phyloP scores from a whole-genome alignment of 2,888 invertebrate genomes.

The Euplexia lucipara region DNA sequence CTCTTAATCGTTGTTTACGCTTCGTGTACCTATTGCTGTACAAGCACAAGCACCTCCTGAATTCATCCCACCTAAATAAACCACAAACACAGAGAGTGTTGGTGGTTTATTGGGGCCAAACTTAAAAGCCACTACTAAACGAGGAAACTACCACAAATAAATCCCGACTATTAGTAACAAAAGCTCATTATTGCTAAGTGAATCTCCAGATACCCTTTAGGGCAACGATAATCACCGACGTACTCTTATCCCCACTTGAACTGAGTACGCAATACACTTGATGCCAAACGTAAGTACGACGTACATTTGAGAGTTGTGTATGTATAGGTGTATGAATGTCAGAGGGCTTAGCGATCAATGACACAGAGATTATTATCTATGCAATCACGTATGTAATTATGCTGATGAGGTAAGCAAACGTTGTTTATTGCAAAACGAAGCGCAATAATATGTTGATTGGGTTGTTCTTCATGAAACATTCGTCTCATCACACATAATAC shows the following conservation, averaged over 20 bases:
- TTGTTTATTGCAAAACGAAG: background rate
- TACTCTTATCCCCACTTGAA: constrained; percentile 60
- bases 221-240: constrained; percentile 57
- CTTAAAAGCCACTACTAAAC: constrained; percentile 5
- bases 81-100: too few species aligned
- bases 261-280: constrained; percentile 49
- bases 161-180: constrained; percentile 52
- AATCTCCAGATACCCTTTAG: constrained; percentile 59
- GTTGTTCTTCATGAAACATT: too few species aligned
- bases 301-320: constrained; percentile 32
- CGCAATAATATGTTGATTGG: too few species aligned
- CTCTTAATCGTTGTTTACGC: too few species aligned
- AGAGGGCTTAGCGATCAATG: constrained; percentile 20
- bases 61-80: background rate
- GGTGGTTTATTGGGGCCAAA: too few species aligned
- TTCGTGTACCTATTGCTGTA: too few species aligned
- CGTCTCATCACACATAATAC: too few species aligned
- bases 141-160: constrained; percentile 32
- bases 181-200: constrained; percentile 61
- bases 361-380: constrained; percentile 19
- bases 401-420: constrained; percentile 8
- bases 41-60: too few species aligned
- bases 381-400: constrained; percentile 5
- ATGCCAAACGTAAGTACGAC: constrained; percentile 34
- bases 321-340: constrained; percentile 16